phyloP scores from a whole-genome alignment of 2,888 invertebrate genomes.

The Limnephilus auricula region DNA sequence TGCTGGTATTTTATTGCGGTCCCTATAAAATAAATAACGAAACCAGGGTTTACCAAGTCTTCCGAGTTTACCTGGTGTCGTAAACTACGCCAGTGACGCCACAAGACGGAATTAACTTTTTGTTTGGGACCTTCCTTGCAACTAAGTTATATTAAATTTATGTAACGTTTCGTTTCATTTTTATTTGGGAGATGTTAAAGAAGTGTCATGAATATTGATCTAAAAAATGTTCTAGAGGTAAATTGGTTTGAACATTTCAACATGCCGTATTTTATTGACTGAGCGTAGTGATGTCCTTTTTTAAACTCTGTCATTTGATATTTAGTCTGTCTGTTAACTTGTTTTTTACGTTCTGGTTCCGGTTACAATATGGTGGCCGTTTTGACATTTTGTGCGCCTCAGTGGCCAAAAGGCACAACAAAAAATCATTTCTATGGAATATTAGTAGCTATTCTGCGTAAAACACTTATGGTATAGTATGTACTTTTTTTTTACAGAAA shows the following conservation, averaged over 20 bases:
- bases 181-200: background rate
- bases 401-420: too few species aligned
- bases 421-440: too few species aligned
- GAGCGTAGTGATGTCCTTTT: too few species aligned
- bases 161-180: background rate
- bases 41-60: slow-evolving; percentile 38
- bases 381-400: too few species aligned
- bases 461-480: too few species aligned
- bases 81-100: slow-evolving; percentile 60
- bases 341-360: too few species aligned
- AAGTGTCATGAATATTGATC: background rate
- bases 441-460: too few species aligned
- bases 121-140: slow-evolving; percentile 24
- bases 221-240: background rate
- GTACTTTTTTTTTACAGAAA: too few species aligned
- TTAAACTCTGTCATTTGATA: too few species aligned
- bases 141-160: background rate
- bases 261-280: too few species aligned
- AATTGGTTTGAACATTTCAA: background rate
- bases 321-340: too few species aligned
- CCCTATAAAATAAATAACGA: slow-evolving; percentile 65
- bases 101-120: slow-evolving; percentile 59
- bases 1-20: slow-evolving; percentile 64
- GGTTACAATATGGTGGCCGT: too few species aligned
- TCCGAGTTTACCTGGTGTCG: slow-evolving; percentile 62